Evolutionary conservation across 2,888 invertebrate genomes (phyloP), one percentile per base, ranked within the genome.

Genomic region (Dicranocentrus wangi): DNA sequence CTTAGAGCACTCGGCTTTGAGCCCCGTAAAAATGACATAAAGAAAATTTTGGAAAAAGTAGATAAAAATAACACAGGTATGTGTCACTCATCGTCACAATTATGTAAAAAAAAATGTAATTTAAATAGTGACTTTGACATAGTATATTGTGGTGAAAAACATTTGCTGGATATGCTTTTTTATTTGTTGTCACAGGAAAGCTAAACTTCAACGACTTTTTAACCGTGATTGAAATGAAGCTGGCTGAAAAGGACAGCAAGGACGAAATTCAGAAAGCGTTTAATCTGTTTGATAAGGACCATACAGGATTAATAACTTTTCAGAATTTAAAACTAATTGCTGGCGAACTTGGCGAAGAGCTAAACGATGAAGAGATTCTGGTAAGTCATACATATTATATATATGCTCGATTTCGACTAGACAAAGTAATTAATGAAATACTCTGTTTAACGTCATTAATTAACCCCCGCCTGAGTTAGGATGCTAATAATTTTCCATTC

Each of bases 251-350:
- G 88, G 98, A 98, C 88, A 94, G 94, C 0, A 95, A 95, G 88
- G 97, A 98, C 89, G 98, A 99, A 89, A 97, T 99, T 73, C 90
- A 97, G 88, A 98, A 98, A 89, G 99, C 99, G n/a, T 99, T 99
- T 88, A 93, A 95, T 84, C 90, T 99, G 19, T 99, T 99, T 90
- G 99, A 99, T 90, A 96, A 96, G 89, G 98, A 98, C 89, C 95
- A 95, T 87, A 98, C 97, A 82, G 97, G 97, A 86, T 96, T 95
- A 90, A 99, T 99, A 84, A 95, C 96, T 27, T 96, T 98, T 88
- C 94, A 94, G 87, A 97, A 98, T 90, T 90, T 99, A 32, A 96
- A 97, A 88, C 91, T 96, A 85, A 98, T 99, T n/a, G 96, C 98
- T 1, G 93, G 93, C 86, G 97, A 98, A 89, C 90, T 99, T 60